phyloP scores from a whole-genome alignment of 2,113 vertebrate species.

The Neodon shergylaensis region DNA sequence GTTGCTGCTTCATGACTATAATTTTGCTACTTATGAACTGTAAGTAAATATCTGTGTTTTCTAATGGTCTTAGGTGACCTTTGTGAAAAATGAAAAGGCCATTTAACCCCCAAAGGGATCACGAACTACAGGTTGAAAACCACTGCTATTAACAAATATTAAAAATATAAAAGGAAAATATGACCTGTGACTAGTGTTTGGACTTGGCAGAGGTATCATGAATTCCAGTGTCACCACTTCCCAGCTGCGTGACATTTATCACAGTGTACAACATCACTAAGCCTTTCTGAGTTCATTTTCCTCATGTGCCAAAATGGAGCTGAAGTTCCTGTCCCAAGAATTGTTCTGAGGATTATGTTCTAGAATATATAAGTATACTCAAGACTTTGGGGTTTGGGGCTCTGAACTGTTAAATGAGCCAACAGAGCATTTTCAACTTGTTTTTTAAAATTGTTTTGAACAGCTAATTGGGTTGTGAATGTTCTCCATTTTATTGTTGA shows the following conservation, averaged over 20 bases:
- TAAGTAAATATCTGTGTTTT: neutral
- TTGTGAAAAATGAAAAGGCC: neutral
- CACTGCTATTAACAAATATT: neutral
- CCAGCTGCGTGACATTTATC: neutral
- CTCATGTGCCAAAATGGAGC: neutral
- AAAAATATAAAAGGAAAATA: neutral
- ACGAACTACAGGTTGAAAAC: neutral
- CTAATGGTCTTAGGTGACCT: neutral
- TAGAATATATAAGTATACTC: neutral
- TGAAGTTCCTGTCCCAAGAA: neutral
- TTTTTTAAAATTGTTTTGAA: neutral
- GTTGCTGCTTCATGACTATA: neutral
- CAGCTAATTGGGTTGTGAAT: neutral
- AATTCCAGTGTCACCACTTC: neutral
- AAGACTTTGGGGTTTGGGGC: neutral
- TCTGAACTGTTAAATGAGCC: neutral
- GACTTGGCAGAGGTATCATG: neutral
- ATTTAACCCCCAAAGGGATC: neutral
- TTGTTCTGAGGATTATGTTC: neutral
- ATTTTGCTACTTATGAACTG: neutral
- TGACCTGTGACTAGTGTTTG: neutral
- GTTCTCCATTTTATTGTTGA: neutral
- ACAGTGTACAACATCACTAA: neutral
- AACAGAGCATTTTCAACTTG: neutral
- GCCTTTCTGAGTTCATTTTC: slow-evolving; percentile 14